Percentiles rank a stretch among this genome's conserved stretches.
phyloP scores from a whole-genome alignment of 2,797 vertebrate genomes.

The Micromesistius poutassou region DNA sequence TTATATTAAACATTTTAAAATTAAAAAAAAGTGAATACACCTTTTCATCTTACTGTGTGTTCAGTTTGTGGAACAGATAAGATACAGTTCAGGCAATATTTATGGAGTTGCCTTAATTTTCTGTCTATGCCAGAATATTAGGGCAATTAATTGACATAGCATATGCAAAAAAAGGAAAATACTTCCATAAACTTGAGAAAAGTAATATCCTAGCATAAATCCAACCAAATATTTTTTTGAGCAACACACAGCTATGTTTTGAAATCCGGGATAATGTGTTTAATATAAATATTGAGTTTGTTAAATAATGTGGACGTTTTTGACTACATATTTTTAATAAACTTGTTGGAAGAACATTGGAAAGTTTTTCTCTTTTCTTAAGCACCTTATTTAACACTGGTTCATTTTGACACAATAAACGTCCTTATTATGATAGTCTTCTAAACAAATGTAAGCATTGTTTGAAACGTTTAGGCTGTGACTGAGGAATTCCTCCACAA shows the following conservation, averaged over 20 bases:
- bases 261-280: slow-evolving; percentile 60
- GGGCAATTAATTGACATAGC: slow-evolving; percentile 39
- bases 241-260: slow-evolving; percentile 49
- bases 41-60: slow-evolving; percentile 53
- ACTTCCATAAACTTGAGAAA: slow-evolving; percentile 60
- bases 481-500: background rate
- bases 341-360: slow-evolving; percentile 64
- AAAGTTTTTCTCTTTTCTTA: slow-evolving; percentile 2
- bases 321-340: slow-evolving; percentile 94
- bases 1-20: slow-evolving; percentile 43
- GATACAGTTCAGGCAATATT: slow-evolving; percentile 25
- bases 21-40: slow-evolving; percentile 59
- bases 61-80: slow-evolving; percentile 28
- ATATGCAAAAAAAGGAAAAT: slow-evolving; percentile 46
- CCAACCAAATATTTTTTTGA: background rate
- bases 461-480: background rate
- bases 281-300: slow-evolving; percentile 74
- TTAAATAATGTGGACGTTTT: slow-evolving; percentile 80
- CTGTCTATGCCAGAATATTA: background rate
- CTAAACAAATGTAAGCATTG: background rate
- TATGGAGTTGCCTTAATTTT: slow-evolving; percentile 22
- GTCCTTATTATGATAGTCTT: background rate
- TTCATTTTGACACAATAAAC: background rate
- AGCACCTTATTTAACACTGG: background rate
- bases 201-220: slow-evolving; percentile 20